Conservation (phyloP, 1,140 invertebrate species). For the Bombus waltoni region DNA sequence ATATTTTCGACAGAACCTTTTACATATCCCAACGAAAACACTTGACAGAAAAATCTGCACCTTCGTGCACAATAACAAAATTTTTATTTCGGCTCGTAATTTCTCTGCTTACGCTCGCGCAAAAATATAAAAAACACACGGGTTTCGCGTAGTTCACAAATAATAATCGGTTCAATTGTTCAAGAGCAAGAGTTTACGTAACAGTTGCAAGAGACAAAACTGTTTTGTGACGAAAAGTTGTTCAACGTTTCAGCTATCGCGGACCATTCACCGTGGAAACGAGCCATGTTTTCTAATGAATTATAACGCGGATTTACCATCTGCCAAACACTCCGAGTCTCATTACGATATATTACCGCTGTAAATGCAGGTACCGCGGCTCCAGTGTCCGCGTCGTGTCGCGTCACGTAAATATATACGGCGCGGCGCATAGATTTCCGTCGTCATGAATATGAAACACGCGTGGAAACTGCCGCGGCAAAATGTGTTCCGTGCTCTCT, state of each 20-base stretch:
- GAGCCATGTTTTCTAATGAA: not conserved
- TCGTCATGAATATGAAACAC: constrained; percentile 48
- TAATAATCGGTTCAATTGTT: not conserved
- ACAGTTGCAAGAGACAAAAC: not conserved
- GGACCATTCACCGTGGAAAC: not conserved
- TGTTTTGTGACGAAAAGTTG: not conserved
- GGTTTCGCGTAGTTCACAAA: not conserved
- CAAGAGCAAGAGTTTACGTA: not conserved
- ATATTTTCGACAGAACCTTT: not conserved
- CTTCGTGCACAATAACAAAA: not conserved
- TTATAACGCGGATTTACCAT: constrained; percentile 33
- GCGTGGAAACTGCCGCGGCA: not conserved
- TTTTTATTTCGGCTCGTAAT: too few species aligned
- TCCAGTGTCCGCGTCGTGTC: constrained; percentile 9
- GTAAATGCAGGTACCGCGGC: constrained; percentile 25
- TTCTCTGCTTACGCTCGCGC: too few species aligned
- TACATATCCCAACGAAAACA: not conserved
- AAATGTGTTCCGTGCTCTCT: not conserved
- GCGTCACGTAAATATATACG: constrained; percentile 46
- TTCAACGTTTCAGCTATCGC: constrained; percentile 9
- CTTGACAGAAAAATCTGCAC: not conserved
- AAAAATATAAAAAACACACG: too few species aligned
- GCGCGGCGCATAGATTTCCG: constrained; percentile 35
- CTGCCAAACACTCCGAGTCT: constrained; percentile 39
- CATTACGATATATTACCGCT: constrained; percentile 49